Evolutionary conservation across 2,888 invertebrate species (phyloP), one percentile per base, ranked within the genome.

Genomic region (Drosophila kokeensis): DNA sequence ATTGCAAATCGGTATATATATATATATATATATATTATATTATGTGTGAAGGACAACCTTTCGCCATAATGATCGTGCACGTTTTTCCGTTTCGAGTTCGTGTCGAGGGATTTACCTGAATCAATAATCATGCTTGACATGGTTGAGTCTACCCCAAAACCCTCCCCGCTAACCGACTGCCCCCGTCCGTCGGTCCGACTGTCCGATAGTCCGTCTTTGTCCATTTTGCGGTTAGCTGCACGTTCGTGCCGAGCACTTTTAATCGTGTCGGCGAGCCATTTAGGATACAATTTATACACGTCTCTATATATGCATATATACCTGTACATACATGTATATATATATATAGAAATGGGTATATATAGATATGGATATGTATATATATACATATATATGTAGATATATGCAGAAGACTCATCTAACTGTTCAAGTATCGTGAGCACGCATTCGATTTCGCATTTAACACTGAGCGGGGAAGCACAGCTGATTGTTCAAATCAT

Each of bases 101-200:
- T 55, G 66, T 55, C 24, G 71, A 85, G 90, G 90, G 90, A 88
- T 90, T 90, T 82, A 82, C 86, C 89, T 76, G 86, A 81, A 89
- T 89, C 70, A 63, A 71, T 85, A 88, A 89, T 82, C 76, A 61
- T 49, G 38, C 53, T 32, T 11, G 32, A 36, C 42, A 60, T 67
- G 54, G n/a, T 3, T 36, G n/a, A 55, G 27, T 36, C 54, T 53
- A 29, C 21, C 29, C n/a, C 21, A 29, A 52, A 18, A 2, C n/a
- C 2, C 8, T 13, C 15, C 21, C 15, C 21, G 7, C 34, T n/a
- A 4, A 8, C 29, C 6, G 2, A 8, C 10, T 7, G 8, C 7
- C 29, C 52, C 29, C 52, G 27, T 11, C n/a, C 18, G 21, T 30
- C 49, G 11, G 27, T n/a, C 6, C 21, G 27, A 6, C 24, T 27